Conservation (phyloP, 2,797 vertebrate genomes). For the Cheirogaleus major region DNA sequence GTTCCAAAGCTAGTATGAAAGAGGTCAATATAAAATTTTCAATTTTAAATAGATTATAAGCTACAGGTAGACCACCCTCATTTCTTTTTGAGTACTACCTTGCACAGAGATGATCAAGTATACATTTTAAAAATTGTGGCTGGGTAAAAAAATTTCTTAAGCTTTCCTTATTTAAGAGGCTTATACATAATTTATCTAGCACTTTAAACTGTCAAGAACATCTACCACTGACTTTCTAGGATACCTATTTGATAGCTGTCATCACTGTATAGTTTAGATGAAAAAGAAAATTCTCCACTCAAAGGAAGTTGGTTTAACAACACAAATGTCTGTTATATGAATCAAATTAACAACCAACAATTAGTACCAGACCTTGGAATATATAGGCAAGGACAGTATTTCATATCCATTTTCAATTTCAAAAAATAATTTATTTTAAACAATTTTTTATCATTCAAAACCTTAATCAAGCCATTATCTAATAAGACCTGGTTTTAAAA, state of each 20-base stretch:
- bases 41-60: neutral
- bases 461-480: constrained; percentile 50
- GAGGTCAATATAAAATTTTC: neutral
- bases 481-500: constrained; percentile 47
- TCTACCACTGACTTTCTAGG: neutral
- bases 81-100: neutral
- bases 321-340: neutral
- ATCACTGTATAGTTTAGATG: neutral
- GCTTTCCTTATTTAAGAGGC: neutral
- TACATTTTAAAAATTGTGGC: constrained; percentile 5
- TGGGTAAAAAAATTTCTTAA: neutral
- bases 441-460: constrained; percentile 77
- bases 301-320: constrained; percentile 22
- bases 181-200: neutral
- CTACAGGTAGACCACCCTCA: neutral
- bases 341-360: constrained; percentile 40
- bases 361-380: neutral
- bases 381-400: constrained; percentile 47
- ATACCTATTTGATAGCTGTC: neutral
- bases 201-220: constrained; percentile 14
- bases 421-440: constrained; percentile 87
- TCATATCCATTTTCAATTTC: constrained; percentile 72
- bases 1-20: neutral
- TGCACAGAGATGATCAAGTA: neutral
- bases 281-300: neutral